A percentile compares a stretch with the other conserved stretches of the same genome.
phyloP scores from a whole-genome alignment of 2,888 invertebrate genomes.

The Apocheima hispidaria region DNA sequence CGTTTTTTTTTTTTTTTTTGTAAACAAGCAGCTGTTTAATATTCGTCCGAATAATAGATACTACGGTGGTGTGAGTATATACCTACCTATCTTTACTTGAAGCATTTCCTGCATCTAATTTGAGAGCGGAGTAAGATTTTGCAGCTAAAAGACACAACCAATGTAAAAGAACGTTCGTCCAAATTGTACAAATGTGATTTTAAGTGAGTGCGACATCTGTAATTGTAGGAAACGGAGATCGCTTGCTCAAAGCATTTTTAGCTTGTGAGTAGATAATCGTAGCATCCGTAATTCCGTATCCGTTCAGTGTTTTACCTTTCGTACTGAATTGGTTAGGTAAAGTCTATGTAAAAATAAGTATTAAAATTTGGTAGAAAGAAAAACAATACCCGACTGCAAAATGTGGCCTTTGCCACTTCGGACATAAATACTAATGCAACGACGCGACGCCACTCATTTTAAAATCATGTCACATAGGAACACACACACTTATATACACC shows the following conservation, averaged over 20 bases:
- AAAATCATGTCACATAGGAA: too few species aligned
- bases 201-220: constrained; percentile 35
- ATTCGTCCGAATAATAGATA: too few species aligned
- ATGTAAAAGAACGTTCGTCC: constrained; percentile 26
- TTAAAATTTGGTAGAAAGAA: too few species aligned
- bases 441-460: too few species aligned
- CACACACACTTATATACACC: too few species aligned
- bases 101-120: not conserved
- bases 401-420: too few species aligned
- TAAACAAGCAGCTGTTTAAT: too few species aligned
- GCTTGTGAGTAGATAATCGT: constrained; percentile 14
- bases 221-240: constrained; percentile 33
- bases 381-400: too few species aligned
- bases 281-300: constrained; percentile 12
- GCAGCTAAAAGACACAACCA: constrained; percentile 3
- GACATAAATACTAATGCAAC: too few species aligned
- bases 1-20: too few species aligned
- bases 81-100: not conserved
- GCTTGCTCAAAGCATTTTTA: constrained; percentile 26
- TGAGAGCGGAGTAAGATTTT: constrained; percentile 3
- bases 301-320: not conserved
- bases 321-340: not conserved
- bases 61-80: too few species aligned
- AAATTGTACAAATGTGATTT: constrained; percentile 37
- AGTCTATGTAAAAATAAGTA: not conserved